Percentiles rank a stretch among this genome's conserved stretches.
Evolutionary conservation across 2,113 vertebrate genomes (phyloP).

Genomic region (Hydrochoerus hydrochaeris): DNA sequence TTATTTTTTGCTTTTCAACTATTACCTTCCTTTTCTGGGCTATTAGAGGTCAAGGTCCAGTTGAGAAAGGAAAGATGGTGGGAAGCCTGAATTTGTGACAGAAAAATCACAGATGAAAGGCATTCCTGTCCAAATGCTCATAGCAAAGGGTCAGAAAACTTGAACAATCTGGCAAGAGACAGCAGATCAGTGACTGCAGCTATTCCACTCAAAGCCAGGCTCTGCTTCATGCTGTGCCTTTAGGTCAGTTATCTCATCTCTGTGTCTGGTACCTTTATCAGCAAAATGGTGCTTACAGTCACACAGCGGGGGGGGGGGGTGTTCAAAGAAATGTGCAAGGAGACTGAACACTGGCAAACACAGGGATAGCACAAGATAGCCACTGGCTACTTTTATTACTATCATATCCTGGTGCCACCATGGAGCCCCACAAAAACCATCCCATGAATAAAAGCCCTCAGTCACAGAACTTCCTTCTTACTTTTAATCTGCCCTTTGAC

Average conservation of each 20-base stretch:
- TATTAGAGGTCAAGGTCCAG: background rate
- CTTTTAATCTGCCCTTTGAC: conserved; percentile 94
- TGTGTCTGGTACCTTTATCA: background rate
- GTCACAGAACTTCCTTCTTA: conserved; percentile 79
- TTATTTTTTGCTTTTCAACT: background rate
- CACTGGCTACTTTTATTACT: background rate
- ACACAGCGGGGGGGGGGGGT: background rate
- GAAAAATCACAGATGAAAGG: background rate
- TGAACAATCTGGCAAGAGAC: background rate
- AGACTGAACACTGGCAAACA: background rate
- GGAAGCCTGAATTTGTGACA: background rate
- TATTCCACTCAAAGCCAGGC: background rate
- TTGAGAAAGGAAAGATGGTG: background rate
- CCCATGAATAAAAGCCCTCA: background rate
- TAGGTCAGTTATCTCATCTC: background rate
- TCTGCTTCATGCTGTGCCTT: background rate
- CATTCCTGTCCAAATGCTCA: background rate
- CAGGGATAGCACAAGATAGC: background rate
- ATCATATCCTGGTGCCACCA: background rate
- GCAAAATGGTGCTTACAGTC: background rate
- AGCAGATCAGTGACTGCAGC: background rate
- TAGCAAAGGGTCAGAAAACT: background rate
- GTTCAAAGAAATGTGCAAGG: background rate
- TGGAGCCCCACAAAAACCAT: background rate
- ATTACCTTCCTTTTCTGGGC: background rate